Conservation (phyloP, 2,888 invertebrate genomes). For the Erynnis tages region DNA sequence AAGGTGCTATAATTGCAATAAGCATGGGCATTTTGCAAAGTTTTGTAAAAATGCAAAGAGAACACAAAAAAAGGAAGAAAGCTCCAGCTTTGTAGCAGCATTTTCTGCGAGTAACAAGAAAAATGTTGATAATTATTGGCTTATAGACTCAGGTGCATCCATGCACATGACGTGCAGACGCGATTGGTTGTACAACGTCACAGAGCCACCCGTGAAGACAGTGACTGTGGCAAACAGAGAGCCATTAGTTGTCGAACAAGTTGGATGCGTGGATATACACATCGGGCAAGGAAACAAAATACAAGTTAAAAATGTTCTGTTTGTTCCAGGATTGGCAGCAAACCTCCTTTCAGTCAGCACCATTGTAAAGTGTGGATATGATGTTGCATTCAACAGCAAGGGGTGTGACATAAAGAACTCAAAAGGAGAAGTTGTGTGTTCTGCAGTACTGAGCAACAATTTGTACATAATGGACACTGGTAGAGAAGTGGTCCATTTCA, state of each 20-base stretch:
- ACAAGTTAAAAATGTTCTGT: no score
- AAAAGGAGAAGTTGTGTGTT: no score
- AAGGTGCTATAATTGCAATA: slow-evolving; percentile 27
- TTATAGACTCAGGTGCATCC: no score
- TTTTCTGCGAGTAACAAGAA: no score
- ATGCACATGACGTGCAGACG: background rate
- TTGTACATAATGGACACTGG: no score
- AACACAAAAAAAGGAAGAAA: slow-evolving; percentile 1
- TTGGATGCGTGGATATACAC: background rate
- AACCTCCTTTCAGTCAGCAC: background rate
- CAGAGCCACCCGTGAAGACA: background rate
- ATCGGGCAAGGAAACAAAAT: background rate
- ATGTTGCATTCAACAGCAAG: background rate
- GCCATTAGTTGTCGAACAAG: background rate
- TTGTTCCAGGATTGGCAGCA: no score
- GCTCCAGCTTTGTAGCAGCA: background rate
- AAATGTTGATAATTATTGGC: no score
- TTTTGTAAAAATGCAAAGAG: slow-evolving; percentile 15
- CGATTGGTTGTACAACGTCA: slow-evolving; percentile 1
- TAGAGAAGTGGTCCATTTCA: no score
- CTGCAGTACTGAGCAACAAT: no score
- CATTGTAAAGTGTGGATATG: background rate
- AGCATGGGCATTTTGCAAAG: slow-evolving; percentile 23
- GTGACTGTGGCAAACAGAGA: background rate
- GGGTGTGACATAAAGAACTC: background rate